Percentiles rank a stretch among this genome's conserved stretches.
Conservation (phyloP, 2,113 vertebrate genomes). For the Rhagologus leucostigma region DNA sequence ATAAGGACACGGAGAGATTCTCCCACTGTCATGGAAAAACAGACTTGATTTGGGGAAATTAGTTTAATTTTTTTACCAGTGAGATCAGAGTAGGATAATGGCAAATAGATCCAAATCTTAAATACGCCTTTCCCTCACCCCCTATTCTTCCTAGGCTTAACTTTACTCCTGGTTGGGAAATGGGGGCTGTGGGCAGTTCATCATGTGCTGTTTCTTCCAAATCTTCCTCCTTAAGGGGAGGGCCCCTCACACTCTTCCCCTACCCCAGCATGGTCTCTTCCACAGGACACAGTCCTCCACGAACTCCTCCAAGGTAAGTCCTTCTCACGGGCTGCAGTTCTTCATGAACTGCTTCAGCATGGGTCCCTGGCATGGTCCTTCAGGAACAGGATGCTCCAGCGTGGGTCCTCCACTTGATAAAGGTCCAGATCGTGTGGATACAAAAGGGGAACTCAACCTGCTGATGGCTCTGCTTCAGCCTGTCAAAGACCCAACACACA, state of each 20-base stretch:
- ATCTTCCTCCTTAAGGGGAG: background rate
- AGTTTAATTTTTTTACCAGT: background rate
- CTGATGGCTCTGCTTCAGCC: background rate
- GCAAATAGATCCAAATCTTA: background rate
- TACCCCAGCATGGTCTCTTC: background rate
- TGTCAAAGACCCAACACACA: background rate
- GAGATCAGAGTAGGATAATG: background rate
- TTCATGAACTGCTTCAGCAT: background rate
- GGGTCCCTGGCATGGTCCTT: background rate
- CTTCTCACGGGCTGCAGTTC: background rate
- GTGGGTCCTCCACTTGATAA: rapidly evolving
- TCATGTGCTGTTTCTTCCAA: background rate
- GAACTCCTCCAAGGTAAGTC: background rate
- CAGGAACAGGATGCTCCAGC: background rate
- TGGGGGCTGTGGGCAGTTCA: background rate
- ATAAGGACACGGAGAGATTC: background rate
- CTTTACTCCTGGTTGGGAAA: background rate
- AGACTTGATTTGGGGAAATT: background rate
- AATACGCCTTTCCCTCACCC: background rate
- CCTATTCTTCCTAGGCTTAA: background rate
- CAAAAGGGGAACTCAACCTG: background rate
- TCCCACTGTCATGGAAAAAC: background rate
- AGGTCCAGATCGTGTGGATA: background rate
- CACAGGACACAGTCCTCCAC: background rate
- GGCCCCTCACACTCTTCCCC: background rate